These are phyloP conservation scores for Pogonophryne albipinna DNA, from an alignment of 2,797 vertebrate genomes.

Conservation along the genomic window DNA sequence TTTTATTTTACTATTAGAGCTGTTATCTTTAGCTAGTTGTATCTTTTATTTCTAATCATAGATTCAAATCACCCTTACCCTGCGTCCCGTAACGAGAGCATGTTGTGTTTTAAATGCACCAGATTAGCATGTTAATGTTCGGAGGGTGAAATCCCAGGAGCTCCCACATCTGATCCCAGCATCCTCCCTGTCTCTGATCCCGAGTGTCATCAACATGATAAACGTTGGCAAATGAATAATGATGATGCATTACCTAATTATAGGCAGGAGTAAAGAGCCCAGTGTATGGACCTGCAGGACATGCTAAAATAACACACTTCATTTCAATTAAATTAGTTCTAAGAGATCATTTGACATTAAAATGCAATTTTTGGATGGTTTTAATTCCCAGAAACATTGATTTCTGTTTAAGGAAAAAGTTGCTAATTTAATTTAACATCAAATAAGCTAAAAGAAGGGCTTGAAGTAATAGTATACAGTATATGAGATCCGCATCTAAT, in stretches of 20 bases:
- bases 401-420: background rate
- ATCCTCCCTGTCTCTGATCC: conserved; percentile 52
- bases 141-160: conserved; percentile 56
- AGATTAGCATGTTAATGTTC: conserved; percentile 46
- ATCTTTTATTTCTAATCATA: background rate
- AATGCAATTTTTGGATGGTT: background rate
- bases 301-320: no score
- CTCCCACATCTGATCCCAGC: conserved; percentile 60
- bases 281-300: no score
- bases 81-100: background rate
- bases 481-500: background rate
- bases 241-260: conserved; percentile 1
- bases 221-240: conserved; percentile 18
- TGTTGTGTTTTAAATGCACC: conserved; percentile 33
- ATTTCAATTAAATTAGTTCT: background rate
- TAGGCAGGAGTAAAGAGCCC: background rate
- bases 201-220: background rate
- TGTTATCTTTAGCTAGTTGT: no score
- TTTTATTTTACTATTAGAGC: background rate
- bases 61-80: background rate
- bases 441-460: background rate
- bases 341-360: background rate
- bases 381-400: background rate
- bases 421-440: background rate
- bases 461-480: background rate